Base-by-base conservation (phyloP, 2,888 invertebrate genomes). In the Scaptomyza parva region DNA sequence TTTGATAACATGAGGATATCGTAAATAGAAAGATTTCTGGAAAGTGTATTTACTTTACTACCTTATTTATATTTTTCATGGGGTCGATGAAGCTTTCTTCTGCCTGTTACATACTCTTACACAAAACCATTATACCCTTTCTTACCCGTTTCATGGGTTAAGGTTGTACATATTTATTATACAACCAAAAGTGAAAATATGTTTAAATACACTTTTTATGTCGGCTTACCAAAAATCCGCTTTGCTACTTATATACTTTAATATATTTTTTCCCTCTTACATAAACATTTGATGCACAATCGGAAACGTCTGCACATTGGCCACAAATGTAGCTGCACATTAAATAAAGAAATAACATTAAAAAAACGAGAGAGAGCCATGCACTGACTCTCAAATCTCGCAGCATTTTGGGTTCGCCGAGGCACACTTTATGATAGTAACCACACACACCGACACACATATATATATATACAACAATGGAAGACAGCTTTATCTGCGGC, bases 401-500 rank as follows among this genome's bases (percentile, higher is more conserved):
- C 54, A 54, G 68, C 61, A 70, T 69, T 37, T 82, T 62, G 53
- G 48, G 40, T 57, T 41, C 64, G 68, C 45, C 53, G 62, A 69
- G 64, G 81, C 70, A 64, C 51, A 70, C 52, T 87, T 72, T 85
- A 87, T 78, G 85, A 77, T 65, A 67, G 54, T 45, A 48, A 39
- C 43, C 40, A 58, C 17, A 51, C 39, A 22, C 30, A 20, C 6
- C 12, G 18, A 33, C 5, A 17, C 20, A 17, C 17, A 24, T 9
- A 45, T 20, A 14, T 20, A n/a, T 14, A n/a, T 37, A 39, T 22
- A 48, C 53, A 62, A 70, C 65, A 74, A 63, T 63, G 76, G 50
- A 61, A 62, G 86, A 84, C 82, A 83, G 82, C 75, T 81, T 83
- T 86, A 83, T 83, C 87, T 87, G 69, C 48, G 69, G 76, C 76